A percentile compares a stretch with the other conserved stretches of the same genome.
These are phyloP conservation scores for Vollenhovia emeryi DNA, from an alignment of 1,140 invertebrate species.

Conservation along the genomic window DNA sequence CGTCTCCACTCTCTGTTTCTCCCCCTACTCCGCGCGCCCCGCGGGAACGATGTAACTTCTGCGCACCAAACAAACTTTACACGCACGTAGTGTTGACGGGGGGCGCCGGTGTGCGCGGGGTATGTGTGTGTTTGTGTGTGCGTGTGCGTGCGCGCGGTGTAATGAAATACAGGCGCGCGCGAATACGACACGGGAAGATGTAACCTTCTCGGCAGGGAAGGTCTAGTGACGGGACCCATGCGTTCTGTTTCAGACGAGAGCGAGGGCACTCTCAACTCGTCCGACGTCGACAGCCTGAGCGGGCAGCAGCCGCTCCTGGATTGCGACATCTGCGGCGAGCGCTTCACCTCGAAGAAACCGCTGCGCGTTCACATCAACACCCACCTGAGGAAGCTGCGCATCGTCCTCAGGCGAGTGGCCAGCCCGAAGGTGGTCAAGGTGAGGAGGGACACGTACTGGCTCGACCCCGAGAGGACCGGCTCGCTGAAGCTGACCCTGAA, in stretches of 20 bases:
- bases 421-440: conserved; percentile 72
- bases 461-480: conserved; percentile 78
- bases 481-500: conserved; percentile 81
- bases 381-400: conserved; percentile 80
- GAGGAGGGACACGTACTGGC: conserved; percentile 79
- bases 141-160: background rate
- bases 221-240: conserved; percentile 15
- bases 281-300: conserved; percentile 40
- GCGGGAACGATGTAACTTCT: conserved; percentile 47
- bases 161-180: conserved; percentile 28
- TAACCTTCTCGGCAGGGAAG: conserved; percentile 5
- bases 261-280: conserved; percentile 63
- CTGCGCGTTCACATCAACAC: conserved; percentile 77
- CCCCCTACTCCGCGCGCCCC: background rate
- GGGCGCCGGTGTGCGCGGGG: no score
- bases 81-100: background rate
- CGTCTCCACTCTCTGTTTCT: background rate
- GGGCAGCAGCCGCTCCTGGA: conserved; percentile 55
- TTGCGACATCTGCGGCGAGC: conserved; percentile 81
- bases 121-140: background rate
- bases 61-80: conserved; percentile 7
- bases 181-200: conserved; percentile 30
- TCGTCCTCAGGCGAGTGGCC: conserved; percentile 80
- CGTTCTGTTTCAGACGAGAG: conserved; percentile 73
- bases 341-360: conserved; percentile 80